These are phyloP conservation scores for Gonioctena quinquepunctata DNA, from an alignment of 1,140 invertebrate species.

Conservation along the genomic window DNA sequence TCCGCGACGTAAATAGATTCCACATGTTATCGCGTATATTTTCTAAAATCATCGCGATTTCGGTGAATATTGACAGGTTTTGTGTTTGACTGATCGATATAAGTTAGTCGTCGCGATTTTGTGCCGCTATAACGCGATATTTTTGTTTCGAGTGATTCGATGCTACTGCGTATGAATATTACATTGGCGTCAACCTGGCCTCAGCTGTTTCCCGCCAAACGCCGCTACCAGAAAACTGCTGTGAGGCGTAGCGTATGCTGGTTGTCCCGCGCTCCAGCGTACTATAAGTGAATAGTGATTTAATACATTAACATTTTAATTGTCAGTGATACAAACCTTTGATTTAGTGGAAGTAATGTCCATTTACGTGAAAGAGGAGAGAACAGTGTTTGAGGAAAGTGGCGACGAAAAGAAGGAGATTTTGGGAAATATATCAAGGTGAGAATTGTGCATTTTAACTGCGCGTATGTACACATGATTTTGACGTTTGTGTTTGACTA, in stretches of 20 bases:
- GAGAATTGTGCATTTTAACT: constrained; percentile 37
- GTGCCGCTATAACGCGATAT: too few relatives aligned
- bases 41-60: background rate
- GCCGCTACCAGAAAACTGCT: constrained; percentile 64
- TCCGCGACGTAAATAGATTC: constrained; percentile 59
- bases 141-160: constrained; percentile 23
- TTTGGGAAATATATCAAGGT: constrained; percentile 44
- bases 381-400: constrained; percentile 38
- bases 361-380: constrained; percentile 43
- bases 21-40: constrained; percentile 18
- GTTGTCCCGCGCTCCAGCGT: constrained; percentile 47
- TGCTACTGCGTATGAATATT: constrained; percentile 57
- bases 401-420: constrained; percentile 44
- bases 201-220: constrained; percentile 71
- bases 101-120: too few relatives aligned
- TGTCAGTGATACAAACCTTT: constrained; percentile 21
- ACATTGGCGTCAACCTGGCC: constrained; percentile 57
- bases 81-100: background rate
- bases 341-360: constrained; percentile 41
- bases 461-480: constrained; percentile 46
- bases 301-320: constrained; percentile 31
- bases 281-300: constrained; percentile 34
- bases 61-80: constrained; percentile 17
- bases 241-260: constrained; percentile 56
- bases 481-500: constrained; percentile 43